Conservation (phyloP, 2,797 vertebrate genomes). For the Urophycis tenuis region DNA sequence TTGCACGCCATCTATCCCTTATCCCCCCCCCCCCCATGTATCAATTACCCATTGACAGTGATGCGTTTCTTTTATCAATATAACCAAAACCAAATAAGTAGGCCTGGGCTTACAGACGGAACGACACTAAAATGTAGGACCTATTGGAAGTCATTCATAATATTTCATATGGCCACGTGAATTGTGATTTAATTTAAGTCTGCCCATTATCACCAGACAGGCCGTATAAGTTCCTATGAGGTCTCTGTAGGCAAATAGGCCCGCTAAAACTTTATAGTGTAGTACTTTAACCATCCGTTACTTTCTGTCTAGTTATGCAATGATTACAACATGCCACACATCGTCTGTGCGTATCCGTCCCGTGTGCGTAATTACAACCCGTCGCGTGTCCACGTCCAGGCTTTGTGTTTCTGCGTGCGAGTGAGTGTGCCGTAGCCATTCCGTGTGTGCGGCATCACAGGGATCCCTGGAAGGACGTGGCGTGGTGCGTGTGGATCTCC, state of each 20-base stretch:
- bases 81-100: too few species aligned
- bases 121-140: too few species aligned
- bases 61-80: background rate
- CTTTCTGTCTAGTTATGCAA: background rate
- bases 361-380: background rate
- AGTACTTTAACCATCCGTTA: background rate
- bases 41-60: background rate
- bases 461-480: constrained; percentile 58
- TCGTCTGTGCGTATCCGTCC: too few species aligned
- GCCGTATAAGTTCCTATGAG: too few species aligned
- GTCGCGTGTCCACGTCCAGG: background rate
- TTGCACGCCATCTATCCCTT: background rate
- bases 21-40: background rate
- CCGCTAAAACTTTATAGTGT: too few species aligned
- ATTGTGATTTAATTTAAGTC: background rate
- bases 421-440: background rate
- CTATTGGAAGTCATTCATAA: background rate
- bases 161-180: background rate
- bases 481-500: constrained; percentile 55
- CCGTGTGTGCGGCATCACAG: constrained; percentile 29
- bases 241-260: too few species aligned
- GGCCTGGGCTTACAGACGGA: too few species aligned
- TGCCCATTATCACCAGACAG: background rate
- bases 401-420: background rate
- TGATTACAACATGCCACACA: too few species aligned